Evolutionary conservation across 2,888 invertebrate species (phyloP).

Genomic region (Lithophane socia): DNA sequence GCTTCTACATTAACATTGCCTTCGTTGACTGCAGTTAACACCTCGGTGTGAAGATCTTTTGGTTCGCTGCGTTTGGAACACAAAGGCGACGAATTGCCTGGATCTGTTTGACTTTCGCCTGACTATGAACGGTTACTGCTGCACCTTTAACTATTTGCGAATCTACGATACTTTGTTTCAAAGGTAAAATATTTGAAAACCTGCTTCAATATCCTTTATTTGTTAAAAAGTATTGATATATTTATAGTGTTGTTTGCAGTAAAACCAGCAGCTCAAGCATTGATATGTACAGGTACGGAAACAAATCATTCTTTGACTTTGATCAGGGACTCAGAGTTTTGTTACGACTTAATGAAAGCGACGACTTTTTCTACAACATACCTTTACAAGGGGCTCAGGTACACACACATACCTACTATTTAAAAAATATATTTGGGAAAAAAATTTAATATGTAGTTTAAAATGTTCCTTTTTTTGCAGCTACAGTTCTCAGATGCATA

Average conservation of each 20-base stretch:
- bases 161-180: slow-evolving; percentile 80
- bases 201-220: neutral
- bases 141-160: slow-evolving; percentile 90
- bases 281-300: slow-evolving; percentile 85
- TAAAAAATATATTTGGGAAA: neutral
- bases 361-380: slow-evolving; percentile 88
- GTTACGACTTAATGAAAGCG: slow-evolving; percentile 80
- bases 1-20: slow-evolving; percentile 21
- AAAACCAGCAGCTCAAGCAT: slow-evolving; percentile 66
- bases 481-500: slow-evolving; percentile 89
- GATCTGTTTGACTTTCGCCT: slow-evolving; percentile 89
- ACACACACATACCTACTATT: neutral
- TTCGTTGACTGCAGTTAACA: slow-evolving; percentile 79
- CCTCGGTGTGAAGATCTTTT: slow-evolving; percentile 88
- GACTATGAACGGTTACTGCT: slow-evolving; percentile 91
- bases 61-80: slow-evolving; percentile 88
- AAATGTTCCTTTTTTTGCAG: slow-evolving; percentile 73
- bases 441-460: neutral
- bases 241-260: slow-evolving; percentile 66
- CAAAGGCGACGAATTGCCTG: slow-evolving; percentile 80
- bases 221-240: neutral
- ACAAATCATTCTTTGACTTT: slow-evolving; percentile 84
- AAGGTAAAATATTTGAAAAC: slow-evolving; percentile 72
- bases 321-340: slow-evolving; percentile 85
- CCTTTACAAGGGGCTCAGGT: slow-evolving; percentile 89